phyloP scores from a whole-genome alignment of 1,140 invertebrate genomes.

The Ephestia elutella region DNA sequence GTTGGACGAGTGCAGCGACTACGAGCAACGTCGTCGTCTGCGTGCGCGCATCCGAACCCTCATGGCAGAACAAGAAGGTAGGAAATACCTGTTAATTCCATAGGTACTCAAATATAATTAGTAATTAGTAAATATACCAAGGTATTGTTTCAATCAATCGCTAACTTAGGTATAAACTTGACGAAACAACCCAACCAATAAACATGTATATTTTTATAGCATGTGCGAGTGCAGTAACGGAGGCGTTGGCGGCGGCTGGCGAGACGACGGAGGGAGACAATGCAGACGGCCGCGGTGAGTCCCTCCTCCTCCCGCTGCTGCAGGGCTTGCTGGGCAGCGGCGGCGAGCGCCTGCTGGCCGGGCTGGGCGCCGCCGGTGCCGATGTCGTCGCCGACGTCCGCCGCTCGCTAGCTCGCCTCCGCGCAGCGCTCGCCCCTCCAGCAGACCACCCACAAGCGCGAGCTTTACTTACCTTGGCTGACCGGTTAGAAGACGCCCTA shows the following conservation, averaged over 20 bases:
- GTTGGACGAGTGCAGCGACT: conserved; percentile 89
- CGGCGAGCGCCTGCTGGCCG: conserved; percentile 49
- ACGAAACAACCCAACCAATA: no score
- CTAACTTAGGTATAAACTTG: no score
- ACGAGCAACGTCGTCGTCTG: conserved; percentile 88
- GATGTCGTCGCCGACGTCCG: conserved; percentile 86
- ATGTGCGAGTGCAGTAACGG: conserved; percentile 76
- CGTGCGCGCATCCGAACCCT: conserved; percentile 83
- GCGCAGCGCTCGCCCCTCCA: conserved; percentile 79
- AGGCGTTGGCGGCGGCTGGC: conserved; percentile 65
- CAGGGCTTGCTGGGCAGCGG: conserved; percentile 73
- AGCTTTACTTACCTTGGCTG: conserved; percentile 83
- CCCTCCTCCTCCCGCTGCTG: conserved; percentile 76
- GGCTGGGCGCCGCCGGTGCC: conserved; percentile 52
- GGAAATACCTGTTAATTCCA: not conserved
- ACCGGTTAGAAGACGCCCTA: conserved; percentile 82
- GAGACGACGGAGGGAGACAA: conserved; percentile 42
- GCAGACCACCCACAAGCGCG: conserved; percentile 73
- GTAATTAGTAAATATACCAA: no score
- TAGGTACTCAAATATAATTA: no score
- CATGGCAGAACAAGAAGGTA: conserved; percentile 87
- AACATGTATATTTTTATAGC: conserved; percentile 50
- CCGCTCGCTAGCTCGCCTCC: conserved; percentile 82
- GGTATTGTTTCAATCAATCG: no score
- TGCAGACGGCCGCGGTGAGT: conserved; percentile 66